These are phyloP conservation scores for Entomyzon cyanotis DNA, from an alignment of 2,113 vertebrate species.

Conservation along the genomic window DNA sequence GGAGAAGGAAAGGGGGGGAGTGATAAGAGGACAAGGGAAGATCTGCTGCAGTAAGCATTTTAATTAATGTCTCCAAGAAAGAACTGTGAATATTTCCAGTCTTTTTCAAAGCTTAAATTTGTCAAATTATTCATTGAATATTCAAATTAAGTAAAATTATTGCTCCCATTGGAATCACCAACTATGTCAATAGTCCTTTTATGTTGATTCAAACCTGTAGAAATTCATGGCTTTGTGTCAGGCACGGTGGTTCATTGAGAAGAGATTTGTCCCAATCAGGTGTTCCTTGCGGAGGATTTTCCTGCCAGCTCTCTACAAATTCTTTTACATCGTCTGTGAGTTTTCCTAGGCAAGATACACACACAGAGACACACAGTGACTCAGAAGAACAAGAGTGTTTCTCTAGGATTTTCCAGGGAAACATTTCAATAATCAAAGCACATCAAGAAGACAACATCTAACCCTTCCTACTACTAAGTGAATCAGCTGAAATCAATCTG, in stretches of 20 bases:
- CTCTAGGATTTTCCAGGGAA: neutral
- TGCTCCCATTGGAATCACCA: neutral
- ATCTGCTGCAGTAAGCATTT: neutral
- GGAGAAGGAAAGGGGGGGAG: neutral
- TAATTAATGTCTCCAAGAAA: neutral
- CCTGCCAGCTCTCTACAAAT: conserved; percentile 92
- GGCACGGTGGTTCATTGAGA: conserved; percentile 82
- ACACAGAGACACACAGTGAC: neutral
- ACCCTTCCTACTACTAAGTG: neutral
- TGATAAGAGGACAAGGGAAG: neutral
- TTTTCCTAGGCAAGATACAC: conserved; percentile 75
- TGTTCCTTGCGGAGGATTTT: conserved; percentile 75
- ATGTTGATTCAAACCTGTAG: conserved; percentile 76
- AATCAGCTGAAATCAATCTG: neutral
- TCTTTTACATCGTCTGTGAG: conserved; percentile 86
- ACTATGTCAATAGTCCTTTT: neutral
- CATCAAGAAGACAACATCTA: neutral
- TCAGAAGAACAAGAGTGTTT: neutral
- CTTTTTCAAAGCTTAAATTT: neutral
- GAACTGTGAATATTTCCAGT: neutral
- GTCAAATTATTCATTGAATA: neutral
- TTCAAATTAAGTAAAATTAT: neutral
- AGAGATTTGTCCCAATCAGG: conserved; percentile 57
- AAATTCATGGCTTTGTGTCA: conserved; percentile 68
- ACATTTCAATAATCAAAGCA: neutral